Evolutionary conservation across 2,888 invertebrate genomes (phyloP).

Genomic region (Lasioglossum villosulum): DNA sequence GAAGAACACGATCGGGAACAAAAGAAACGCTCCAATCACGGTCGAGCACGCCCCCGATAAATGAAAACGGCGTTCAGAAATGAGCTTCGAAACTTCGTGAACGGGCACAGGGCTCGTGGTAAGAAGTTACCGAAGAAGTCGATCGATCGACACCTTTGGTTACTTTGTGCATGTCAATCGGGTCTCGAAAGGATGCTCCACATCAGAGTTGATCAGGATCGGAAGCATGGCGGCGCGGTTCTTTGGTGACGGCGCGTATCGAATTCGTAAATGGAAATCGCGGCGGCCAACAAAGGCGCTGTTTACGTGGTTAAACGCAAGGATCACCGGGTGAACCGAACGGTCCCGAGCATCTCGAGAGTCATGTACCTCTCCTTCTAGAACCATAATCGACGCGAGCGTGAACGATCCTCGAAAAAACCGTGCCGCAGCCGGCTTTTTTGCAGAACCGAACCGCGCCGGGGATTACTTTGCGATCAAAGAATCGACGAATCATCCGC

Average conservation of each 20-base stretch:
- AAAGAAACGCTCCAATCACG: conserved; percentile 40
- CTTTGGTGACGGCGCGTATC: conserved; percentile 77
- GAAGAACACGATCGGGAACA: neutral
- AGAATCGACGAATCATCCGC: neutral
- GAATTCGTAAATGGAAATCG: conserved; percentile 83
- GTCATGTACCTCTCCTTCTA: conserved; percentile 32
- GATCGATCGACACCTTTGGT: conserved; percentile 54
- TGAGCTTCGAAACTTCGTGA: conserved; percentile 26
- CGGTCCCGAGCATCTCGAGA: conserved; percentile 23
- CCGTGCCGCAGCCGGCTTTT: neutral
- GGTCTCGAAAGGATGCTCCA: conserved; percentile 33
- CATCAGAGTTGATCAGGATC: conserved; percentile 53
- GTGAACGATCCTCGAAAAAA: conserved; percentile 42
- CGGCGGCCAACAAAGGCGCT: conserved; percentile 80
- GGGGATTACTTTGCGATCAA: neutral
- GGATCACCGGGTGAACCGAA: conserved; percentile 51
- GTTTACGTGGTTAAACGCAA: conserved; percentile 82
- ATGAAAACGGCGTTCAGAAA: conserved; percentile 29
- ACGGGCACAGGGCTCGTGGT: conserved; percentile 23
- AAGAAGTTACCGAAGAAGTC: conserved; percentile 43
- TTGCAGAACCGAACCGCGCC: neutral
- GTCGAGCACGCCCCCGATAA: conserved; percentile 5
- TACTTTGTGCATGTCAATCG: conserved; percentile 57
- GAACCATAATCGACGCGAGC: conserved; percentile 35
- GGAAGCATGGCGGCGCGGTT: conserved; percentile 64